Conservation (phyloP, 1,140 invertebrate species). For the Ridgeia piscesae region DNA sequence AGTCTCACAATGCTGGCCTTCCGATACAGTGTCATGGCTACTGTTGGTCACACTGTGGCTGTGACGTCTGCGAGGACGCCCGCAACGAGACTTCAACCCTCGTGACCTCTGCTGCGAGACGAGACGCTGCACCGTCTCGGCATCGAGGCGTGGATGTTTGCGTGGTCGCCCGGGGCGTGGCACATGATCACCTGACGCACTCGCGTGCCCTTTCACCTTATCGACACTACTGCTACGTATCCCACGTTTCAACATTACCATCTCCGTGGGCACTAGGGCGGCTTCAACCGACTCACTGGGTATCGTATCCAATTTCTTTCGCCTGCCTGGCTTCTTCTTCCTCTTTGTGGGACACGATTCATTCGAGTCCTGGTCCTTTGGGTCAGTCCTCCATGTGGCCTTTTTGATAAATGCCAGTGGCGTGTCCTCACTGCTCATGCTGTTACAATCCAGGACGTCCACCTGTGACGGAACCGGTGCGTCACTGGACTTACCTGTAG, state of each 20-base stretch:
- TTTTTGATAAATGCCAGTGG: not conserved
- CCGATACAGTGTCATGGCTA: not conserved
- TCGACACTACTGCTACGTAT: not conserved
- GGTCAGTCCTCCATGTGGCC: not conserved
- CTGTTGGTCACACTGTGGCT: not conserved
- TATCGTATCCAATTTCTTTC: not conserved
- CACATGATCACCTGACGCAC: not conserved
- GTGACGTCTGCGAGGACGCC: not conserved
- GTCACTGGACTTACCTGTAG: not conserved
- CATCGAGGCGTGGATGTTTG: not conserved
- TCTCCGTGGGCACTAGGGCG: not conserved
- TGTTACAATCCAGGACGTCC: not conserved
- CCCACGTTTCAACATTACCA: not conserved
- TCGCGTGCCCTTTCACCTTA: not conserved
- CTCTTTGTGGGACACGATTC: not conserved
- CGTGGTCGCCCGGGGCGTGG: not conserved
- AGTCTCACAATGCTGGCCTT: not conserved
- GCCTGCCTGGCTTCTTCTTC: not conserved
- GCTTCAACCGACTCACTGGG: not conserved
- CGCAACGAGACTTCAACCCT: not conserved
- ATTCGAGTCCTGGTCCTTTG: not conserved
- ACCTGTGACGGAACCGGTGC: not conserved
- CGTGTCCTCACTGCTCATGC: not conserved
- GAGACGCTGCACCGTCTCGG: not conserved
- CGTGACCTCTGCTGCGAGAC: not conserved